Conservation (phyloP, 2,113 vertebrate species). For the Cygnus atratus region DNA sequence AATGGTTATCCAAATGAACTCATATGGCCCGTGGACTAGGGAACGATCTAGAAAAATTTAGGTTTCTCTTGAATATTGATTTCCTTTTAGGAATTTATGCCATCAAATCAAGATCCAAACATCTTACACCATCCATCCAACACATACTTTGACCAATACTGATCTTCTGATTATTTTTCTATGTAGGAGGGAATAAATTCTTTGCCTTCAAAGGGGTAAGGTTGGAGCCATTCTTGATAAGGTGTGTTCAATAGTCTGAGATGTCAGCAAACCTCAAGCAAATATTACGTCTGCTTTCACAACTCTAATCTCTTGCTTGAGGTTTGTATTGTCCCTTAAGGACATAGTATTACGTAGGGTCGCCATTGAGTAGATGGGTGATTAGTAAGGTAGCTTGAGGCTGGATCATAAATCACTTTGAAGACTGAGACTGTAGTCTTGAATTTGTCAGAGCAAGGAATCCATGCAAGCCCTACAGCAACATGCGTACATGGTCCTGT, state of each 20-base stretch:
- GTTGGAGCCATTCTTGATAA: neutral
- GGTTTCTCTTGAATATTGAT: neutral
- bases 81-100: neutral
- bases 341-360: neutral
- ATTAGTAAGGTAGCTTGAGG: conserved; percentile 28
- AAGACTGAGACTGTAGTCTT: neutral
- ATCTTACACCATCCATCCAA: neutral
- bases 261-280: neutral
- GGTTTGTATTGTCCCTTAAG: neutral
- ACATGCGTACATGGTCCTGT: neutral
- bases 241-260: neutral
- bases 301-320: neutral
- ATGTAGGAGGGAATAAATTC: neutral
- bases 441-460: conserved; percentile 9
- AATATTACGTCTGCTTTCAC: conserved; percentile 19
- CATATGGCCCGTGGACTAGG: neutral
- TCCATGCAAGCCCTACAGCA: conserved; percentile 20
- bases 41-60: neutral
- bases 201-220: neutral
- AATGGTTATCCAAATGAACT: neutral
- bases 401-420: conserved; percentile 31
- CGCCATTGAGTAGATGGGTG: neutral
- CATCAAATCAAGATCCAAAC: neutral
- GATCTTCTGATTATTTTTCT: neutral
- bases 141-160: neutral